Conservation (phyloP, 2,113 vertebrate genomes). For the Abramis brama region DNA sequence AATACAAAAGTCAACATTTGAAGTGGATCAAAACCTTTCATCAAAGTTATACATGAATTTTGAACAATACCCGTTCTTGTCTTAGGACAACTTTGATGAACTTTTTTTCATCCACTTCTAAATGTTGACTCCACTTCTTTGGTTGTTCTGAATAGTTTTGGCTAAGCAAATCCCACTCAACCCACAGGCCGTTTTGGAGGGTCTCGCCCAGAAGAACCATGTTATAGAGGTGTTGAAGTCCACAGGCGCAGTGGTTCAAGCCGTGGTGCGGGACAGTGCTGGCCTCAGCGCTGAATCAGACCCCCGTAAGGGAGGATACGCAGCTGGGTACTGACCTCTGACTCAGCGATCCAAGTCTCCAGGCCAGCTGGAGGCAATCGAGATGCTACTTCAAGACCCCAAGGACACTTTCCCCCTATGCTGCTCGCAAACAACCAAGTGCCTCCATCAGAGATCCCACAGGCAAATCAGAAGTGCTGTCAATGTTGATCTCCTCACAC, state of each 20-base stretch:
- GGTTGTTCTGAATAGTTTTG: background rate
- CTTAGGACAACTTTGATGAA: too few relatives aligned
- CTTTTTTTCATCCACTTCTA: too few relatives aligned
- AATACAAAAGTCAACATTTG: background rate
- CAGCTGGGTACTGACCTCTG: conserved; percentile 74
- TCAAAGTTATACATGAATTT: too few relatives aligned
- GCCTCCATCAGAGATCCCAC: conserved; percentile 19
- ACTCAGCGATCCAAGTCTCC: background rate
- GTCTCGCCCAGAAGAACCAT: conserved; percentile 74
- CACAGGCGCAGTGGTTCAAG: conserved; percentile 71
- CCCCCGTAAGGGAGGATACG: conserved; percentile 72
- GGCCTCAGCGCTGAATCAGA: conserved; percentile 65
- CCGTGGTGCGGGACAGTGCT: conserved; percentile 59
- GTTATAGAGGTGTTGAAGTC: conserved; percentile 49
- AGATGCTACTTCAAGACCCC: background rate
- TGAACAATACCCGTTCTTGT: too few relatives aligned
- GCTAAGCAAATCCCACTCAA: background rate
- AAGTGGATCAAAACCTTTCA: too few relatives aligned
- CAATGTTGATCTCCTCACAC: background rate
- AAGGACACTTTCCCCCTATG: background rate
- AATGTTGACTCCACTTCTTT: background rate
- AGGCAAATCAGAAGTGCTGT: background rate
- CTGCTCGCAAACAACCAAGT: conserved; percentile 38
- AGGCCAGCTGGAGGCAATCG: background rate
- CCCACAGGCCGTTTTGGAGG: conserved; percentile 67